phyloP scores from a whole-genome alignment of 2,888 invertebrate genomes.

The Tyria jacobaeae region DNA sequence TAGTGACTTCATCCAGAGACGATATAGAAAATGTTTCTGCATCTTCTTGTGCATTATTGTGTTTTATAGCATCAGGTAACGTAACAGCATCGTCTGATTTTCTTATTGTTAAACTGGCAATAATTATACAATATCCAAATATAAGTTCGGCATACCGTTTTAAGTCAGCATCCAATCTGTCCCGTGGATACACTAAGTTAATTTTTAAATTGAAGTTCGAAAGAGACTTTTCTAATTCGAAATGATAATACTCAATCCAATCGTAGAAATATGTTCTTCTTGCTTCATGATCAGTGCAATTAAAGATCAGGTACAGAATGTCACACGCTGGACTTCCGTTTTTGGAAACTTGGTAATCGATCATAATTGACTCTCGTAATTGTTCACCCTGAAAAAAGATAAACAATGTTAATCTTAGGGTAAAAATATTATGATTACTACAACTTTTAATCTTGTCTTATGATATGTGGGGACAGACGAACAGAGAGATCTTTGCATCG shows the following conservation, averaged over 20 bases:
- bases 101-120: slow-evolving; percentile 37
- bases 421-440: too few relatives aligned
- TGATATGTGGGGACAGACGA: too few relatives aligned
- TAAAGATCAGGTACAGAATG: slow-evolving; percentile 54
- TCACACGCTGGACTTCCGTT: slow-evolving; percentile 57
- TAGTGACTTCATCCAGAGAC: slow-evolving; percentile 30
- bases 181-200: slow-evolving; percentile 45
- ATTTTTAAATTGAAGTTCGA: slow-evolving; percentile 45
- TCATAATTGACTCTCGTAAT: slow-evolving; percentile 51
- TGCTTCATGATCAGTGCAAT: slow-evolving; percentile 55
- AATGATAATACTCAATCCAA: slow-evolving; percentile 57
- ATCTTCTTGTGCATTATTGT: slow-evolving; percentile 9
- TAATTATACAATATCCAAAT: slow-evolving; percentile 37
- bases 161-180: slow-evolving; percentile 51
- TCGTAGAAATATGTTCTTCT: slow-evolving; percentile 50
- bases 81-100: slow-evolving; percentile 44
- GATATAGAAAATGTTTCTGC: slow-evolving; percentile 1
- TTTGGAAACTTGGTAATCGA: slow-evolving; percentile 61
- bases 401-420: too few relatives aligned
- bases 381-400: slow-evolving; percentile 51
- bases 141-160: slow-evolving; percentile 45
- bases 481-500: too few relatives aligned
- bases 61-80: slow-evolving; percentile 31
- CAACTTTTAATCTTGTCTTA: background rate
- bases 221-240: slow-evolving; percentile 47